Evolutionary conservation across 2,888 invertebrate genomes (phyloP).

Genomic region (Amphiduros pacificus): DNA sequence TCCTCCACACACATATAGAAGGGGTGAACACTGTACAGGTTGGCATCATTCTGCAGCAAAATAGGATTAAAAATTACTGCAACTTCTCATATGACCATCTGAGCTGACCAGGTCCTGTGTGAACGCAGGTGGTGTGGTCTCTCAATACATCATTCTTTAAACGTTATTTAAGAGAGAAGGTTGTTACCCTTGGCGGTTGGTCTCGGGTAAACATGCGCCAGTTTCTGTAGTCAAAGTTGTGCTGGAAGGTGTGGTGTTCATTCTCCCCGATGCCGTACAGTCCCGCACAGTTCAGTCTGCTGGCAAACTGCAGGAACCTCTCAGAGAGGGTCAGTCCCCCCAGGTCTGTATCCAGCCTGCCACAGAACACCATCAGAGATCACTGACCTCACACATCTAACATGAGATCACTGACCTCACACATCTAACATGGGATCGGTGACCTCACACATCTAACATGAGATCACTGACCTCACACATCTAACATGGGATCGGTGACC

Average conservation of each 20-base stretch:
- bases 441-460: no score
- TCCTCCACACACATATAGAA: constrained; percentile 76
- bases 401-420: no score
- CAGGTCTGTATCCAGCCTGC: constrained; percentile 49
- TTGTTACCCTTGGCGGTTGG: constrained; percentile 41
- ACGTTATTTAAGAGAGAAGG: neutral
- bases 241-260: constrained; percentile 53
- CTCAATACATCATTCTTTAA: neutral
- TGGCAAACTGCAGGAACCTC: constrained; percentile 61
- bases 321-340: constrained; percentile 59
- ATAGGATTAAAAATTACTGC: neutral
- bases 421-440: no score
- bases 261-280: constrained; percentile 62
- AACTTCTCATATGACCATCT: no score
- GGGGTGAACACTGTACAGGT: constrained; percentile 79
- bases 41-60: constrained; percentile 18
- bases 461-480: no score
- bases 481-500: no score
- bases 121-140: no score
- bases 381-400: no score
- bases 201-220: constrained; percentile 60
- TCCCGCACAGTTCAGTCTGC: constrained; percentile 54
- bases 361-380: no score
- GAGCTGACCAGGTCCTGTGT: no score
- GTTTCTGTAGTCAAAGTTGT: constrained; percentile 48